phyloP scores from a whole-genome alignment of 2,888 invertebrate genomes.

The Rhyacophila evoluta region DNA sequence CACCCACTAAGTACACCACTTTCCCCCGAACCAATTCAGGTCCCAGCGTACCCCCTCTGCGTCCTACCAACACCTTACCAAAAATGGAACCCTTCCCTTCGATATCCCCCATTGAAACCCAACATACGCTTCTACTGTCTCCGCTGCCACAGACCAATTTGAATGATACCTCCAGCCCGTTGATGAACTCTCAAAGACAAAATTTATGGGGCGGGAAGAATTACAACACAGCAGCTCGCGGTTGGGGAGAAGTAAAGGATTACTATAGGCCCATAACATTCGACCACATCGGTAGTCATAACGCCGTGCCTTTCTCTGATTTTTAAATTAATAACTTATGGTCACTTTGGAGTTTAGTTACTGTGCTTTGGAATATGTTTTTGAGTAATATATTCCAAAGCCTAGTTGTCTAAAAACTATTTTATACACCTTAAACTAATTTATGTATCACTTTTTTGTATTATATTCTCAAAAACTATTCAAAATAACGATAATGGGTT shows the following conservation, averaged over 20 bases:
- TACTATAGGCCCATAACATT: constrained; percentile 82
- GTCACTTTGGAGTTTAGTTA: not conserved
- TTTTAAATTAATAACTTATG: constrained; percentile 61
- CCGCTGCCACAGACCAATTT: constrained; percentile 62
- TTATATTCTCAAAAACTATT: not conserved
- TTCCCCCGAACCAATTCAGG: constrained; percentile 35
- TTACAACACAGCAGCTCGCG: constrained; percentile 87
- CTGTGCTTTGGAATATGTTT: not conserved
- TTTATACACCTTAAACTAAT: not conserved
- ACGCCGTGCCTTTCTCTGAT: constrained; percentile 65
- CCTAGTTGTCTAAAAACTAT: not conserved
- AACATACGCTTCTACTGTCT: constrained; percentile 56
- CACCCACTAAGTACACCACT: constrained; percentile 46
- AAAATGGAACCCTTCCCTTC: constrained; percentile 67
- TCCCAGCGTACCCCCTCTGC: constrained; percentile 28
- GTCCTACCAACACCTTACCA: constrained; percentile 58
- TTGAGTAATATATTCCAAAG: no score
- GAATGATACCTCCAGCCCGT: constrained; percentile 67
- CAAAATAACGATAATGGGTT: no score
- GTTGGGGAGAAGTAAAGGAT: constrained; percentile 79
- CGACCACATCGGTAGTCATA: constrained; percentile 67
- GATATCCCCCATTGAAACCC: constrained; percentile 59
- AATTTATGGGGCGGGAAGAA: constrained; percentile 68
- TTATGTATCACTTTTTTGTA: not conserved
- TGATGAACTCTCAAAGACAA: constrained; percentile 60